These are phyloP conservation scores for Anoplophora glabripennis DNA, from an alignment of 1,140 invertebrate species.

Conservation along the genomic window DNA sequence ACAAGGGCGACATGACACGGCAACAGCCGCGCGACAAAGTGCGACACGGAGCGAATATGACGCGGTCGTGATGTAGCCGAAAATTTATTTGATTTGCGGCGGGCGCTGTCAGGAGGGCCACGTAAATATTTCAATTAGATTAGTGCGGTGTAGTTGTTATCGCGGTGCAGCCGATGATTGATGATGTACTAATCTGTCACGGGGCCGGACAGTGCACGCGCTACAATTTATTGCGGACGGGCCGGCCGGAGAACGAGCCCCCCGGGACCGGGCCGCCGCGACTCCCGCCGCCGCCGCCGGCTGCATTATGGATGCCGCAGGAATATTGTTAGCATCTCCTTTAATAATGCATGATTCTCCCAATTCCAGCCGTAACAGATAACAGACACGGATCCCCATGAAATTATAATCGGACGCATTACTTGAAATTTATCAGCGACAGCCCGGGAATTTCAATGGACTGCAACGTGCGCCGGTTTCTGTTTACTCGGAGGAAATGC, in stretches of 20 bases:
- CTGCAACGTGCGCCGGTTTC: too few relatives aligned
- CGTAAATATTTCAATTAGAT: conserved; percentile 45
- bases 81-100: conserved; percentile 32
- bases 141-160: conserved; percentile 38
- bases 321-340: conserved; percentile 9
- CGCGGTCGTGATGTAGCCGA: background rate
- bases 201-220: conserved; percentile 42
- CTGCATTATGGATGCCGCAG: conserved; percentile 15
- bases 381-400: too few relatives aligned
- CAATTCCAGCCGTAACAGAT: too few relatives aligned
- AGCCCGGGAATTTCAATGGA: too few relatives aligned
- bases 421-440: too few relatives aligned
- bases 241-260: background rate
- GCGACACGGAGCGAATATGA: too few relatives aligned
- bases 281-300: background rate
- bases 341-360: conserved; percentile 11
- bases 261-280: background rate
- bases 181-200: conserved; percentile 49
- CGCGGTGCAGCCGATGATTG: conserved; percentile 40
- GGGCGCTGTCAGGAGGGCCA: conserved; percentile 15
- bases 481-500: too few relatives aligned
- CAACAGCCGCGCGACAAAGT: too few relatives aligned
- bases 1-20: too few relatives aligned
- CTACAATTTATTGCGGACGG: conserved; percentile 45
- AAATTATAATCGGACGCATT: too few relatives aligned